phyloP scores from a whole-genome alignment of 2,113 vertebrate genomes.

The Aegithalos caudatus region DNA sequence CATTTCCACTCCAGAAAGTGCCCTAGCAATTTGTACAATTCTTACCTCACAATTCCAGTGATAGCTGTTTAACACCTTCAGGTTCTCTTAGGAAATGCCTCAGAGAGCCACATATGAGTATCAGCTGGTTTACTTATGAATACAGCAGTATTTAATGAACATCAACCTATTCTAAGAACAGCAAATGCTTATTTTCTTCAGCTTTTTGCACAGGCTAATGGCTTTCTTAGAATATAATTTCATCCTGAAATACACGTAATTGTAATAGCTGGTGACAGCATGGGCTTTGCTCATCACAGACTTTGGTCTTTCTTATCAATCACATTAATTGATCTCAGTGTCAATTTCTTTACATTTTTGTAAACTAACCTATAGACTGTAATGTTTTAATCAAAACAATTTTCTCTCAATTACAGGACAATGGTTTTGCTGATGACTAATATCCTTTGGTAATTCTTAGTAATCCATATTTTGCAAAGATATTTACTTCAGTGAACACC shows the following conservation, averaged over 20 bases:
- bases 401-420: background rate
- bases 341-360: background rate
- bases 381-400: background rate
- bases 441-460: background rate
- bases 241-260: background rate
- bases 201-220: background rate
- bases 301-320: background rate
- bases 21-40: background rate
- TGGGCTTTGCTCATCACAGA: background rate
- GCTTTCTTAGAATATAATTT: background rate
- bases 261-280: background rate
- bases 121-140: background rate
- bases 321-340: background rate
- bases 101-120: background rate
- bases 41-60: background rate
- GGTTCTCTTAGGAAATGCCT: background rate
- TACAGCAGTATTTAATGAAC: background rate
- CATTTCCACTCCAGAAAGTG: background rate
- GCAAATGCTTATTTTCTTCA: background rate
- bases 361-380: background rate
- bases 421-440: background rate
- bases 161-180: background rate
- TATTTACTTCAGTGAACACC: background rate
- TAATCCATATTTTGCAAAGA: background rate
- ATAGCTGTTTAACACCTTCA: background rate